Evolutionary conservation across 2,888 invertebrate genomes (phyloP), one percentile per base, ranked within the genome.

Genomic region (Loripinus fragilis): DNA sequence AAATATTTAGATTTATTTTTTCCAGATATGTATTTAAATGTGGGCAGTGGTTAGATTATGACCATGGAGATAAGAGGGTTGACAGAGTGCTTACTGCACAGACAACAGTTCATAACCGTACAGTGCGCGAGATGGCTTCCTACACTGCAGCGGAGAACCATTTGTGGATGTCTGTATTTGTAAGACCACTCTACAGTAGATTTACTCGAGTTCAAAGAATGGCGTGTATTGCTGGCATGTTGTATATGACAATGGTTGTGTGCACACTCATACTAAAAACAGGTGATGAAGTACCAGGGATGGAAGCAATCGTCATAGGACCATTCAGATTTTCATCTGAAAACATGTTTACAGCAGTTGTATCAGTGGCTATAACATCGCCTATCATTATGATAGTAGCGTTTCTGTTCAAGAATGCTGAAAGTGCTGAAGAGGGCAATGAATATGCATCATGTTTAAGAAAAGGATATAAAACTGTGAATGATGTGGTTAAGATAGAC

Each of bases 81-180:
- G 94, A 94, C 76, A 88, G 94, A 17, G 78, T 93, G 3, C 77
- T 94, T 7, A 92, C 93, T 8, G 93, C 93, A 0, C 91, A 93
- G 23, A 88, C 90, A 10, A 83, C 87, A 30, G 91, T 91, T n/a
- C 92, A 93, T 55, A 86, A 92, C 25, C 90, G 89, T 23, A 89
- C 91, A 23, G 94, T 94, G 80, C 87, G 87, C 35, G 93, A 93
- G 73, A 86, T 94, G 60, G 93, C 93, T 79, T 88, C 91, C 8
- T 91, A 91, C 71, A 91, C 90, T 7, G 84, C 92, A 3, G 88
- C 93, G 0, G 94, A 94, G 77, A 92, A 91, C 15, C 94, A 94
- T 77, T 85, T 94, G 30, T 94, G 94, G 94, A 89, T 94, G 66
- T 94, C 94, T 0, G 90, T 94, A 41, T 91, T 94, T 78, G 83